phyloP scores from a whole-genome alignment of 1,140 invertebrate genomes.

The Galleria mellonella region DNA sequence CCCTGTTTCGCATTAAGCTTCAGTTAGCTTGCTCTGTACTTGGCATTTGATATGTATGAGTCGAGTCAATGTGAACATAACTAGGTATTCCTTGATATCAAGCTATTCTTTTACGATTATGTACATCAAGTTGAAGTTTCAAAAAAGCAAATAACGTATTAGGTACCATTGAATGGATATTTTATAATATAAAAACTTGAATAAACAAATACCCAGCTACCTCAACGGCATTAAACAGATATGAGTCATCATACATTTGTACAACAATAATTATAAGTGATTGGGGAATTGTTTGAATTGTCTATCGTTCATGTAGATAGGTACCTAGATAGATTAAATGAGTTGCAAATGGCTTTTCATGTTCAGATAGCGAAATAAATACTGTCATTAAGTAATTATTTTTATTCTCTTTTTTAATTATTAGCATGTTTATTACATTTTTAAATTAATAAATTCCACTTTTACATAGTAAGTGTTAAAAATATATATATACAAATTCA shows the following conservation, averaged over 20 bases:
- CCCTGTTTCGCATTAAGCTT: constrained; percentile 59
- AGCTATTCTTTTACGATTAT: constrained; percentile 2
- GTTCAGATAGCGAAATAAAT: neutral
- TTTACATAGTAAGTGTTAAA: too few species aligned
- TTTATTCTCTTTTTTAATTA: too few species aligned
- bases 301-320: constrained; percentile 2
- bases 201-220: constrained; percentile 17
- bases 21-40: constrained; percentile 49
- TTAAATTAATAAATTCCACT: neutral
- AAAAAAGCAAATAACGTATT: constrained; percentile 13
- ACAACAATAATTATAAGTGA: constrained; percentile 22
- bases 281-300: constrained; percentile 17
- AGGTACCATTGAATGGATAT: constrained; percentile 8
- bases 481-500: neutral
- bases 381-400: too few species aligned
- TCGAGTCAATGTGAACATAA: constrained; percentile 42
- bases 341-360: constrained; percentile 1
- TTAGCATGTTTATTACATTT: neutral
- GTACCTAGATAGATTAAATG: neutral
- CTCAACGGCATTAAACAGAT: constrained; percentile 7
- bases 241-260: constrained; percentile 35
- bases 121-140: constrained; percentile 18
- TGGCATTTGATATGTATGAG: constrained; percentile 58
- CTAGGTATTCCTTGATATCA: constrained; percentile 33
- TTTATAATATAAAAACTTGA: constrained; percentile 15